Evolutionary conservation across 2,888 invertebrate species (phyloP), one percentile per base, ranked within the genome.

Genomic region (Koerneria pararmatus): DNA sequence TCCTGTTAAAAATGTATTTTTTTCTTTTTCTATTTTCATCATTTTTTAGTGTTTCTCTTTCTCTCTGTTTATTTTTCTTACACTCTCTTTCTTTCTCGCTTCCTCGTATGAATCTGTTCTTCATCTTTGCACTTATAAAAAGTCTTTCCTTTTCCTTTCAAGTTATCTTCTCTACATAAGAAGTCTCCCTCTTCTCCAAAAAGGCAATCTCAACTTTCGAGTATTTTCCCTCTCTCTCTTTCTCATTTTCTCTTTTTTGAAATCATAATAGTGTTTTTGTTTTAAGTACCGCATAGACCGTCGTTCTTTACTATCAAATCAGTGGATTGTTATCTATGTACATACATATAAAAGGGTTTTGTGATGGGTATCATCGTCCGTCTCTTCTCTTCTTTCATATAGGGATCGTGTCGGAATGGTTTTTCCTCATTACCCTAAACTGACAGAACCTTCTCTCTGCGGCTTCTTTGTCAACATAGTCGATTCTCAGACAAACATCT

Each of bases 51-150:
- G 27, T 48, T 51, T 49, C 62, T 19, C 35, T 62, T 49, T 54
- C 59, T 49, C 54, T 56, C 54, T 65, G 60, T 54, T 32, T 24
- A 19, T 24, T 65, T 54, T 65, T 68, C 68, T 60, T 65, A 61
- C 64, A 68, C 53, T 60, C 64, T 48, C 56, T 60, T 37, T 65
- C 60, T 61, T 34, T 64, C 61, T 60, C 64, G 67, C 64, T 67
- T 53, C 60, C 19, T 6, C 19, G 1, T 31, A 15, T 29, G n/a
- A n/a, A n/a, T n/a, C n/a, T n/a, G n/a, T n/a, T n/a, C n/a, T n/a
- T n/a, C n/a, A n/a, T n/a, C n/a, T n/a, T n/a, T n/a, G n/a, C n/a
- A n/a, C n/a, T n/a, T n/a, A n/a, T n/a, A n/a, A n/a, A n/a, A n/a
- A n/a, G n/a, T n/a, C n/a, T n/a, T n/a, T n/a, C n/a, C n/a, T n/a